phyloP scores from a whole-genome alignment of 35 echinoderm and acorn worm genomes.

The Apostichopus californicus region DNA sequence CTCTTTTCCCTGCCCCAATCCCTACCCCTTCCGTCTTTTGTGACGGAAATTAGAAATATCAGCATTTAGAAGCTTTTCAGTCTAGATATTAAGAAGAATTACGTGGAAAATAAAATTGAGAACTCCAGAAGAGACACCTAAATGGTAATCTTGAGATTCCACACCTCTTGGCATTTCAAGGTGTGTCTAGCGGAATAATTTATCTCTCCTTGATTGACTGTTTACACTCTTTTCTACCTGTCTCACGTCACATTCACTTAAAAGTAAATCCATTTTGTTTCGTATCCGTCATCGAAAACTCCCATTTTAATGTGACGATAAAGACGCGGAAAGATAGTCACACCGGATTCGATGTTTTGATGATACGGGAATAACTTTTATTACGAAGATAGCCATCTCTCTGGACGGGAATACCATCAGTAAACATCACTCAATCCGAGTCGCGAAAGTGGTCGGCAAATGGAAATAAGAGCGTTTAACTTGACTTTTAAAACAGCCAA shows the following conservation, averaged over 20 bases:
- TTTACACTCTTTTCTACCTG: constrained; percentile 41
- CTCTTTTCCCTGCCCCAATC: too few relatives aligned
- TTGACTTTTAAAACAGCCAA: constrained; percentile 8
- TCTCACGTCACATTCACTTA: constrained; percentile 33
- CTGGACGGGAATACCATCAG: not conserved
- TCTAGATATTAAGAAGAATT: too few relatives aligned
- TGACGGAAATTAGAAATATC: too few relatives aligned
- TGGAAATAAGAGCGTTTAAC: constrained; percentile 35
- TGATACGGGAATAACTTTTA: not conserved
- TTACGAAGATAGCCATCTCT: constrained; percentile 4
- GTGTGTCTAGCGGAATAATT: constrained; percentile 4
- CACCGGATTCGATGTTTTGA: not conserved
- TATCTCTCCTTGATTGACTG: not conserved
- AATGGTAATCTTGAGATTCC: not conserved
- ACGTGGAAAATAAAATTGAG: too few relatives aligned
- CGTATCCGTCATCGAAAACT: not conserved
- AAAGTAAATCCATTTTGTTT: not conserved
- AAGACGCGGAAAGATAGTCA: not conserved
- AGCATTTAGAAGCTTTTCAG: too few relatives aligned
- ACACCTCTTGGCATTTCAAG: constrained; percentile 28
- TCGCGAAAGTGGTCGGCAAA: constrained; percentile 32
- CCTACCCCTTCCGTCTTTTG: too few relatives aligned
- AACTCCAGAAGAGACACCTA: too few relatives aligned
- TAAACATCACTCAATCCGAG: constrained; percentile 31
- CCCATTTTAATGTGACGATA: constrained; percentile 36